Conservation (phyloP, 2,888 invertebrate species). For the Parnassius mnemosyne region DNA sequence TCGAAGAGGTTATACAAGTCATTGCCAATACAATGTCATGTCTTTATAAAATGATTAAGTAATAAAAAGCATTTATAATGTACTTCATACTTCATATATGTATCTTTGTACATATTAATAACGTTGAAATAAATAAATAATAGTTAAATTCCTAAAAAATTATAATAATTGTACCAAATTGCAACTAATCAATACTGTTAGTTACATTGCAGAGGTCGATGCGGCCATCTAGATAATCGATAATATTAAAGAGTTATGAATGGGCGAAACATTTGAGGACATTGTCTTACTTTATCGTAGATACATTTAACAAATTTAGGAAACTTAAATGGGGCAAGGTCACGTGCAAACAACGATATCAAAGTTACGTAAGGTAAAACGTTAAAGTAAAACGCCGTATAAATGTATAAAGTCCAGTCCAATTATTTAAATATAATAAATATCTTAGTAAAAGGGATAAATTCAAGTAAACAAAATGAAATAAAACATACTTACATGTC, state of each 20-base stretch:
- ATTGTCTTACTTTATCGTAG: conserved; percentile 1
- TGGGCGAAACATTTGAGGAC: conserved; percentile 17
- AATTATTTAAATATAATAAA: background rate
- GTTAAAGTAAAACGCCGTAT: conserved; percentile 22
- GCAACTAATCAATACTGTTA: conserved; percentile 34
- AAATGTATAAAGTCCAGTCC: background rate
- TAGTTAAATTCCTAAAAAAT: background rate
- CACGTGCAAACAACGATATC: conserved; percentile 74
- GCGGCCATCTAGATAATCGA: conserved; percentile 29
- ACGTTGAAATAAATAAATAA: background rate
- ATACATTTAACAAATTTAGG: conserved; percentile 31
- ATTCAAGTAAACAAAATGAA: conserved; percentile 12
- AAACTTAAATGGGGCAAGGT: conserved; percentile 61
- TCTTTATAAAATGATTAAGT: conserved; percentile 13
- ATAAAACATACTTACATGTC: conserved; percentile 64
- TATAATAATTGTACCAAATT: background rate
- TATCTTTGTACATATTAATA: no score
- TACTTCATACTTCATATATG: no score
- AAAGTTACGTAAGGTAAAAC: conserved; percentile 71
- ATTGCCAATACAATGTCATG: conserved; percentile 22
- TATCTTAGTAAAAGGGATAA: conserved; percentile 2
- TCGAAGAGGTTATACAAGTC: conserved; percentile 22
- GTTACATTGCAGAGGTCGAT: conserved; percentile 25
- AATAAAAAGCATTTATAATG: conserved; percentile 2
- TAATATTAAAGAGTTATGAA: conserved; percentile 23